phyloP scores from a whole-genome alignment of 2,113 vertebrate genomes.

The Odontophorus gujanensis region DNA sequence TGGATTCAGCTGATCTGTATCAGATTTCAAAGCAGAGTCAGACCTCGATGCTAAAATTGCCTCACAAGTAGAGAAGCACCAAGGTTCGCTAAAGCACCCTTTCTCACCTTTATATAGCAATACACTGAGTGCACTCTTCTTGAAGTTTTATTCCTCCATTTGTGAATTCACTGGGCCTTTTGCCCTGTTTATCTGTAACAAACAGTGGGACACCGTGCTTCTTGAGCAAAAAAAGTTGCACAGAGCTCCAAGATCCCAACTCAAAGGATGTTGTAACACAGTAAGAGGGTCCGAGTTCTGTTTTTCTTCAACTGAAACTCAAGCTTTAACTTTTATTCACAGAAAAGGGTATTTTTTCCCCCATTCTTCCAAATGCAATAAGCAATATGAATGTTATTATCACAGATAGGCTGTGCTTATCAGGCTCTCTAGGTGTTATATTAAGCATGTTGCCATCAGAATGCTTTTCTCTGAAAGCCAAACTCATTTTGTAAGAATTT shows the following conservation, averaged over 20 bases:
- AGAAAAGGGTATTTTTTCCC: not conserved
- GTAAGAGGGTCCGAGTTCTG: not conserved
- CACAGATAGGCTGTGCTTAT: slow-evolving; percentile 20
- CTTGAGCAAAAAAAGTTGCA: not conserved
- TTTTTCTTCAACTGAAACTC: slow-evolving; percentile 58
- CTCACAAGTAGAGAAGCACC: not conserved
- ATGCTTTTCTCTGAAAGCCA: slow-evolving; percentile 66
- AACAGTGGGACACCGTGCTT: not conserved
- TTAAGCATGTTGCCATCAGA: slow-evolving; percentile 46
- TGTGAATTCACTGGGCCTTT: slow-evolving; percentile 13
- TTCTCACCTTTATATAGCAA: not conserved
- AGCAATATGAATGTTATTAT: slow-evolving; percentile 40
- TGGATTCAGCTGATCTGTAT: not conserved
- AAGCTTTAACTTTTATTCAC: slow-evolving; percentile 52
- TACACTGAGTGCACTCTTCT: not conserved
- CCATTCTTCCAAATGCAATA: slow-evolving; percentile 43
- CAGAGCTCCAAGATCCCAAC: not conserved
- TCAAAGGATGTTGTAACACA: not conserved
- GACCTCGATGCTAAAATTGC: not conserved
- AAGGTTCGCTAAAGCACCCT: not conserved
- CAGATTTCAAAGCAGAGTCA: not conserved
- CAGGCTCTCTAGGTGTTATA: slow-evolving; percentile 34
- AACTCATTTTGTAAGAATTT: slow-evolving; percentile 1
- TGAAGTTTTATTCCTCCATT: not conserved
- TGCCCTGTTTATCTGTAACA: not conserved